A percentile compares a stretch with the other conserved stretches of the same genome.
Evolutionary conservation across 2,888 invertebrate species (phyloP).

Genomic region (Drosophila demipolita): DNA sequence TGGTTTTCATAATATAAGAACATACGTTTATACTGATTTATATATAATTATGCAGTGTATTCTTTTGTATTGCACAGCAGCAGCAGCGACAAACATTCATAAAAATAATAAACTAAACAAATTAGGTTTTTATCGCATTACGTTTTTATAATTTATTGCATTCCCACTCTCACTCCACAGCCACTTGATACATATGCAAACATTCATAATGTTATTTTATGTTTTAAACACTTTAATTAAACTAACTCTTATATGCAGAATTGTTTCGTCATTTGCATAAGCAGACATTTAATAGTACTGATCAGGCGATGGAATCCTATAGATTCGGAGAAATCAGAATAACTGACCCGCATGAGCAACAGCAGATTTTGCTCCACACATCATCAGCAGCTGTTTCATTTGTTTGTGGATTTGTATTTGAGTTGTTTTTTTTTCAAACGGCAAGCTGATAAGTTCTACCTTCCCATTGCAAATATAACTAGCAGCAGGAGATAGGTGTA

Average conservation of each 20-base stretch:
- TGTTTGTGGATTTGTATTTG: not conserved
- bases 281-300: not conserved
- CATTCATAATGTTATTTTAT: not conserved
- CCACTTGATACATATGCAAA: not conserved
- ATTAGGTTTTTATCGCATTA: constrained; percentile 25
- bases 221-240: not conserved
- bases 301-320: not conserved
- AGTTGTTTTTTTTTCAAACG: not conserved
- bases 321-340: not conserved
- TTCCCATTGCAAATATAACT: not conserved
- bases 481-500: not conserved
- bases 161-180: constrained; percentile 1
- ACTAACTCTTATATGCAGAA: constrained; percentile 5
- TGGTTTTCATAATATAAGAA: constrained; percentile 19
- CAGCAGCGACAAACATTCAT: constrained; percentile 29
- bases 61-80: constrained; percentile 50
- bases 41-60: constrained; percentile 56
- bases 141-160: constrained; percentile 4
- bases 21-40: constrained; percentile 20
- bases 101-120: constrained; percentile 34
- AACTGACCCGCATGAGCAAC: not conserved
- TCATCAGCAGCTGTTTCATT: not conserved
- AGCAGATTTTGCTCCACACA: too few species aligned
- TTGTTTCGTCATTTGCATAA: not conserved
- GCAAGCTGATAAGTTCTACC: not conserved